Conservation (phyloP, 2,113 vertebrate species). For the Percina caprodes region DNA sequence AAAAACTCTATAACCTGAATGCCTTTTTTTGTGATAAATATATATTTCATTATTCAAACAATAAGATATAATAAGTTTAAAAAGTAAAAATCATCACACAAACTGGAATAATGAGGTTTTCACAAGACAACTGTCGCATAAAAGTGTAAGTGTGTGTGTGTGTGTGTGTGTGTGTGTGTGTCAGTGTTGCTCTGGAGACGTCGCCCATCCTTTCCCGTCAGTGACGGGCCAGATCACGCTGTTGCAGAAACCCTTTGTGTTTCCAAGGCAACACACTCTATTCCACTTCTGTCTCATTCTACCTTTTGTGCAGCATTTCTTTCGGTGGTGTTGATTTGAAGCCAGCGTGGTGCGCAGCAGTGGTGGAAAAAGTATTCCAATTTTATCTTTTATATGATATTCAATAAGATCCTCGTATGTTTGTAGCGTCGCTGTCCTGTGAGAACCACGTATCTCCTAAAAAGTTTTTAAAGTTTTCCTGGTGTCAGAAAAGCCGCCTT, state of each 20-base stretch:
- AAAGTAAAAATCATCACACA: background rate
- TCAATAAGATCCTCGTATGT: no score
- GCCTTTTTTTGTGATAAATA: background rate
- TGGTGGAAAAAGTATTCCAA: background rate
- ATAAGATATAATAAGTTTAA: background rate
- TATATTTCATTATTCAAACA: background rate
- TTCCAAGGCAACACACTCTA: constrained; percentile 46
- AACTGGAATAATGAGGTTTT: background rate
- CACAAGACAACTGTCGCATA: background rate
- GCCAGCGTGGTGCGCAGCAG: background rate
- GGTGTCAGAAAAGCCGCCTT: no score
- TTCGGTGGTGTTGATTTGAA: constrained; percentile 13
- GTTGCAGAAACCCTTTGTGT: constrained; percentile 30
- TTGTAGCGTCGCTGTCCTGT: no score
- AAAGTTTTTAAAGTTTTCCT: no score
- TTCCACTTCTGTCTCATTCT: background rate
- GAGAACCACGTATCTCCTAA: no score
- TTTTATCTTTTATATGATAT: no score
- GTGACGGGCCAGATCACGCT: constrained; percentile 57
- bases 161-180: constrained; percentile 36
- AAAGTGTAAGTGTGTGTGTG: background rate
- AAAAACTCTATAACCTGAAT: background rate
- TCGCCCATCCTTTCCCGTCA: constrained; percentile 61
- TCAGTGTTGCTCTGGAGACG: constrained; percentile 69
- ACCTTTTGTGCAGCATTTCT: constrained; percentile 12